phyloP scores from a whole-genome alignment of 2,113 vertebrate genomes.

The Syngnathus scovelli region DNA sequence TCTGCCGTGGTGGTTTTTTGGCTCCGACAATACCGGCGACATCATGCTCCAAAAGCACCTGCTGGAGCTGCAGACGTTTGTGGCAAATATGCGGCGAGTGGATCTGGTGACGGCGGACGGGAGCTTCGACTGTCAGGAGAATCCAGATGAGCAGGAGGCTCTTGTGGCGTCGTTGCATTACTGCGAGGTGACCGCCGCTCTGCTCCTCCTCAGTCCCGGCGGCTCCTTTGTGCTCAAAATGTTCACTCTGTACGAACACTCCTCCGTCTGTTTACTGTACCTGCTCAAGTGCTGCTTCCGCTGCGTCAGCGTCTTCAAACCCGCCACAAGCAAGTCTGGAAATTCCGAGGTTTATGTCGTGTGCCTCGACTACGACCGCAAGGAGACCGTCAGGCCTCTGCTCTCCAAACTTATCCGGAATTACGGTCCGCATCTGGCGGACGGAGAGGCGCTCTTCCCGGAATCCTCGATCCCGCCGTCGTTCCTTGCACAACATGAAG shows the following conservation, averaged over 20 bases:
- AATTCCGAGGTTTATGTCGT: slow-evolving; percentile 92
- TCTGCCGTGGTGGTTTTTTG: slow-evolving; percentile 87
- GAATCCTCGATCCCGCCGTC: slow-evolving; percentile 72
- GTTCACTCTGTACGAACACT: slow-evolving; percentile 93
- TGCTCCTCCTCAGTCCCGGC: slow-evolving; percentile 76
- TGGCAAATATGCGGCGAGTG: slow-evolving; percentile 71
- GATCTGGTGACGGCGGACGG: slow-evolving; percentile 93
- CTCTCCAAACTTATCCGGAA: slow-evolving; percentile 83
- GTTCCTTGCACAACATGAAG: slow-evolving; percentile 79
- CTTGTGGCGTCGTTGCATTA: slow-evolving; percentile 86
- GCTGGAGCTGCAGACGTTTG: slow-evolving; percentile 77
- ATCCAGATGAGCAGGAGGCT: slow-evolving; percentile 91
- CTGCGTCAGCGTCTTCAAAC: slow-evolving; percentile 85
- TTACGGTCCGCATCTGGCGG: slow-evolving; percentile 75
- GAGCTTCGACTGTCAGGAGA: slow-evolving; percentile 95
- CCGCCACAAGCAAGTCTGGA: slow-evolving; percentile 92
- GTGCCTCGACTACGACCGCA: slow-evolving; percentile 77
- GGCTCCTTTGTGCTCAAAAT: slow-evolving; percentile 94
- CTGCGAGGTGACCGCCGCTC: slow-evolving; percentile 83
- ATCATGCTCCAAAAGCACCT: slow-evolving; percentile 82
- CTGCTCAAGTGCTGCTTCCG: slow-evolving; percentile 85
- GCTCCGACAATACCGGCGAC: slow-evolving; percentile 88
- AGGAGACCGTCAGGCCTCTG: slow-evolving; percentile 69
- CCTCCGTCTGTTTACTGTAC: slow-evolving; percentile 86
- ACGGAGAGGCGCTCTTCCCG: slow-evolving; percentile 78